These are phyloP conservation scores for Halictus quadricinctus DNA, from an alignment of 2,888 invertebrate species.

Conservation along the genomic window DNA sequence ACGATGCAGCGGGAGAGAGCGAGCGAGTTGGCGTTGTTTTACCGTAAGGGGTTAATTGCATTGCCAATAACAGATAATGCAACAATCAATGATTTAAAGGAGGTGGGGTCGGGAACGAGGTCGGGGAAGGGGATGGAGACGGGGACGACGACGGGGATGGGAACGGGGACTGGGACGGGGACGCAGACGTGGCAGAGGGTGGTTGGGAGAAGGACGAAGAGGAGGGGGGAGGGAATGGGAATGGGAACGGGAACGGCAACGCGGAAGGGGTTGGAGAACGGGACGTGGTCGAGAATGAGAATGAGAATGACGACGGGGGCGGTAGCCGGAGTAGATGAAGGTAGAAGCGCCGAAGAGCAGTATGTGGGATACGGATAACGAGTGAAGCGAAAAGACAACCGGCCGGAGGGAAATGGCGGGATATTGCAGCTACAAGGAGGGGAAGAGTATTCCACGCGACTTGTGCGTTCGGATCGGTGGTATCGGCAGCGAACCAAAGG, in stretches of 20 bases:
- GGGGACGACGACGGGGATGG: neutral
- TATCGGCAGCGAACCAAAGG: slow-evolving; percentile 17
- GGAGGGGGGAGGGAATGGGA: slow-evolving; percentile 2
- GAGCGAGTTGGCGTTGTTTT: slow-evolving; percentile 74
- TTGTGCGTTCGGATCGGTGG: slow-evolving; percentile 14
- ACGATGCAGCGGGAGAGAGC: slow-evolving; percentile 38
- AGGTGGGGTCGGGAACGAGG: slow-evolving; percentile 57
- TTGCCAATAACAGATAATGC: slow-evolving; percentile 83
- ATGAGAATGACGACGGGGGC: slow-evolving; percentile 53
- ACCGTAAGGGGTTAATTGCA: slow-evolving; percentile 82
- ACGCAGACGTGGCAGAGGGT: slow-evolving; percentile 25
- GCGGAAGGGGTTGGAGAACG: slow-evolving; percentile 46
- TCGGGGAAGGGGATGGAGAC: slow-evolving; percentile 18
- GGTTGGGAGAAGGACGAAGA: slow-evolving; percentile 4
- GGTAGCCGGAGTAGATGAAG: slow-evolving; percentile 44
- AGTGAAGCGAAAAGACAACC: slow-evolving; percentile 4
- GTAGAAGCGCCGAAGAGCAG: slow-evolving; percentile 29
- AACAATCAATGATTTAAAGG: slow-evolving; percentile 82
- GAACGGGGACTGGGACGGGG: slow-evolving; percentile 38
- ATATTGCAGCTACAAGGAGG: slow-evolving; percentile 6
- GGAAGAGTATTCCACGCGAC: neutral
- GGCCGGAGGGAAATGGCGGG: neutral
- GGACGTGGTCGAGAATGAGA: slow-evolving; percentile 58
- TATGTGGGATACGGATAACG: slow-evolving; percentile 25
- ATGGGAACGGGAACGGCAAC: neutral